Percentiles rank a stretch among this genome's conserved stretches.
phyloP scores from a whole-genome alignment of 2,797 vertebrate genomes.

The Sparidentex hasta region DNA sequence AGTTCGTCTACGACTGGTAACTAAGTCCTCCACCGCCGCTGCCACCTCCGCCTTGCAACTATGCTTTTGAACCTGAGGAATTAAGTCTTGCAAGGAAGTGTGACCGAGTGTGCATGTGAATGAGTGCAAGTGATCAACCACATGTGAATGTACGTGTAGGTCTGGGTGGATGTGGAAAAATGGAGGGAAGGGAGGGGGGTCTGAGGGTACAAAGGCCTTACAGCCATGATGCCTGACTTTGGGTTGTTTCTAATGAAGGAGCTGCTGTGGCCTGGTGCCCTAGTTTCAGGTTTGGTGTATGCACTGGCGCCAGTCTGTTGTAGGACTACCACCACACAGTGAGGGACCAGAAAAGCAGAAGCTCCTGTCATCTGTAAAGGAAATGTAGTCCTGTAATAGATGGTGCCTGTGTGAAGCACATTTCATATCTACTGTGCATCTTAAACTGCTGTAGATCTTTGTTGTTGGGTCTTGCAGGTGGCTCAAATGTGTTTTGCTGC shows the following conservation, averaged over 20 bases:
- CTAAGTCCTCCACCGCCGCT: slow-evolving; percentile 8
- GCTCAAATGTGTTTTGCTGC: too few species aligned
- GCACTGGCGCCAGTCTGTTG: slow-evolving; percentile 1
- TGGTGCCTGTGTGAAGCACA: not conserved
- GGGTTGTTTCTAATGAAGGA: slow-evolving; percentile 48
- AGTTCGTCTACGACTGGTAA: slow-evolving; percentile 52
- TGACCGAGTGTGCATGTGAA: slow-evolving; percentile 48
- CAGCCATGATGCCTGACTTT: slow-evolving; percentile 16
- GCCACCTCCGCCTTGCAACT: slow-evolving; percentile 14
- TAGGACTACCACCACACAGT: slow-evolving; percentile 2
- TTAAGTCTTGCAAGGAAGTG: slow-evolving; percentile 38
- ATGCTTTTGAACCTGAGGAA: slow-evolving; percentile 62
- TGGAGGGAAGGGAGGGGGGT: not conserved
- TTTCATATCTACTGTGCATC: not conserved
- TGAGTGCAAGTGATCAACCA: slow-evolving; percentile 15
- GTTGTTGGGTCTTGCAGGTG: too few species aligned
- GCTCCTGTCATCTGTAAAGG: not conserved
- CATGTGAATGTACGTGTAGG: slow-evolving; percentile 17
- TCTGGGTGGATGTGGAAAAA: slow-evolving; percentile 22
- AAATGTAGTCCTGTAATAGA: not conserved
- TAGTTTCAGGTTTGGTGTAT: slow-evolving; percentile 35
- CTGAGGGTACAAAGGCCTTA: slow-evolving; percentile 31
- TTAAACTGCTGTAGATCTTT: too few species aligned
- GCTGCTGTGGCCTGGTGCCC: slow-evolving; percentile 32
- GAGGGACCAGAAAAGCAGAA: not conserved